Evolutionary conservation across 2,888 invertebrate species (phyloP).

Genomic region (Trachelus tabidus): DNA sequence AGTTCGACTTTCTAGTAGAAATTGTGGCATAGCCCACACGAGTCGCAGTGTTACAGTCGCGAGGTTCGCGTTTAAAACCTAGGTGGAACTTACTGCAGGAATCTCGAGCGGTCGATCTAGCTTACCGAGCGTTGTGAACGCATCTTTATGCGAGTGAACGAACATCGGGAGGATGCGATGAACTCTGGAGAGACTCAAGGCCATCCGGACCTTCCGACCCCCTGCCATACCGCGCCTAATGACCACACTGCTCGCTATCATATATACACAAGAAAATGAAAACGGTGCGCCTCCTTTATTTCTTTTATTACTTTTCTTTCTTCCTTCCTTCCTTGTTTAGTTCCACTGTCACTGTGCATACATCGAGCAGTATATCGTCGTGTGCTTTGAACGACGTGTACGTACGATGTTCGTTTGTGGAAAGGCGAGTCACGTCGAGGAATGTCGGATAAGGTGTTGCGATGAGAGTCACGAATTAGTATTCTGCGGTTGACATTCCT

Average conservation of each 20-base stretch:
- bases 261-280: too few relatives aligned
- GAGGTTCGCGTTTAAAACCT: too few relatives aligned
- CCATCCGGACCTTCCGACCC: conserved; percentile 12
- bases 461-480: not conserved
- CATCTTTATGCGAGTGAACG: too few relatives aligned
- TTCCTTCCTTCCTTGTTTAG: not conserved
- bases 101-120: too few relatives aligned
- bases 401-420: not conserved
- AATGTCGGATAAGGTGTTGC: not conserved
- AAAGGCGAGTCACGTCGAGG: not conserved
- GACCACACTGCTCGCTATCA: too few relatives aligned
- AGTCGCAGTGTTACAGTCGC: too few relatives aligned
- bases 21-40: too few relatives aligned
- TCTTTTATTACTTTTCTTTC: not conserved
- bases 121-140: too few relatives aligned
- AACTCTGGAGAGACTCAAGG: conserved; percentile 37
- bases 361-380: not conserved
- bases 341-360: not conserved
- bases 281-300: not conserved
- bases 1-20: too few relatives aligned
- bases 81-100: too few relatives aligned
- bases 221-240: not conserved
- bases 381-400: not conserved
- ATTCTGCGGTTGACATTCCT: not conserved
- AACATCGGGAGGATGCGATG: conserved; percentile 30